Evolutionary conservation across 2,113 vertebrate species (phyloP).

Genomic region (Syrrhaptes paradoxus): DNA sequence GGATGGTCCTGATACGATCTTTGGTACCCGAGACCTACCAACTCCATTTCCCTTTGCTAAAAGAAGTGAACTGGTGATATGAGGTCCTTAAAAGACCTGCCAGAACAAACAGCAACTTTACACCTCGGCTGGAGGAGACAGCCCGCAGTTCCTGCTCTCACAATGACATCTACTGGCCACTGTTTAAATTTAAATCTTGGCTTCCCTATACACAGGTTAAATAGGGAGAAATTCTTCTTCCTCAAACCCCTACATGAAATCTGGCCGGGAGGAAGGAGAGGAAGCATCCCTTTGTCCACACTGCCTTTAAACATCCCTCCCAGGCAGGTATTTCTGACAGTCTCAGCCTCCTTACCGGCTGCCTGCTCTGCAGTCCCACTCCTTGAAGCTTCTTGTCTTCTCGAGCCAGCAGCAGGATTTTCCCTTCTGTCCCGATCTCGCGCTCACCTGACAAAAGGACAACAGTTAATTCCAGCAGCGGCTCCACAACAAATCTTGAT

Average conservation of each 20-base stretch:
- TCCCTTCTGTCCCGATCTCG: constrained; percentile 79
- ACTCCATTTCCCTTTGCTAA: background rate
- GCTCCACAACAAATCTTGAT: rapidly evolving
- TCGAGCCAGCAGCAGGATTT: constrained; percentile 78
- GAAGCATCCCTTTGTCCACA: background rate
- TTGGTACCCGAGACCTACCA: background rate
- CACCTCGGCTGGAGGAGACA: background rate
- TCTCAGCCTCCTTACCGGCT: constrained; percentile 68
- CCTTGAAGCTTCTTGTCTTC: constrained; percentile 82
- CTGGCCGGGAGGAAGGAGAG: background rate
- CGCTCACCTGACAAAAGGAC: constrained; percentile 73
- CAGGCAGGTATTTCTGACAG: background rate
- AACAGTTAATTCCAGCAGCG: background rate
- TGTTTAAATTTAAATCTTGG: background rate
- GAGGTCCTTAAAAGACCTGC: background rate
- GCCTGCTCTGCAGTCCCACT: constrained; percentile 79
- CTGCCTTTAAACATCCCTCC: background rate
- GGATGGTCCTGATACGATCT: background rate
- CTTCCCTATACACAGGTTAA: background rate
- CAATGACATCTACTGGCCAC: background rate
- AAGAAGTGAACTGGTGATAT: background rate
- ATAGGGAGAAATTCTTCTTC: background rate
- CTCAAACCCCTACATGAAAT: background rate
- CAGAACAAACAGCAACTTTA: background rate
- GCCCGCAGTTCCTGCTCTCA: background rate